These are phyloP conservation scores for Scopus umbretta DNA, from an alignment of 2,113 vertebrate genomes.

Conservation along the genomic window DNA sequence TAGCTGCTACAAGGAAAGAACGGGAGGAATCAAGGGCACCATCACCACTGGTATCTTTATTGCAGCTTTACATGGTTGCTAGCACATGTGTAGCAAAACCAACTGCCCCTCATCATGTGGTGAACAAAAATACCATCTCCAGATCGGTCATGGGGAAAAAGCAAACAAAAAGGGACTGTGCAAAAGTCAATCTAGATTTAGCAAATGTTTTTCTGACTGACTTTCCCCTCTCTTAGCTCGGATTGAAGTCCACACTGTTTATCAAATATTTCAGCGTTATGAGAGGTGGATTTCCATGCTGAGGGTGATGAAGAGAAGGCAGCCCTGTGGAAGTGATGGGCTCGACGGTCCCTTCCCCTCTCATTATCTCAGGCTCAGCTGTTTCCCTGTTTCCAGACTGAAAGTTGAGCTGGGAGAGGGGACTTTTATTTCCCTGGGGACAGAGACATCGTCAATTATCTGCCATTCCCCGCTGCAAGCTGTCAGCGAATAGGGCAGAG, in stretches of 20 bases:
- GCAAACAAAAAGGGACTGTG: neutral
- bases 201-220: neutral
- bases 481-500: neutral
- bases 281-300: neutral
- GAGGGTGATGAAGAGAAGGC: neutral
- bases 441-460: slow-evolving; percentile 50
- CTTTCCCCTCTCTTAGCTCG: neutral
- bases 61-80: neutral
- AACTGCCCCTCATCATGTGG: neutral
- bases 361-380: slow-evolving; percentile 57
- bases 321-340: neutral
- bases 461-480: neutral
- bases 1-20: neutral
- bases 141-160: neutral
- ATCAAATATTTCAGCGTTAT: neutral
- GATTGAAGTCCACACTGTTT: neutral
- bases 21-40: neutral
- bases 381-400: slow-evolving; percentile 12
- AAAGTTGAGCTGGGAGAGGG: slow-evolving; percentile 31
- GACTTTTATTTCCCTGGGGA: slow-evolving; percentile 54
- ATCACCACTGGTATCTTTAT: neutral
- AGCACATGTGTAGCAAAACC: neutral
- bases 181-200: neutral
- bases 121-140: neutral
- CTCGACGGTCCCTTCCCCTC: neutral